Conservation (phyloP, 2,797 vertebrate genomes). For the Cheirogaleus major region DNA sequence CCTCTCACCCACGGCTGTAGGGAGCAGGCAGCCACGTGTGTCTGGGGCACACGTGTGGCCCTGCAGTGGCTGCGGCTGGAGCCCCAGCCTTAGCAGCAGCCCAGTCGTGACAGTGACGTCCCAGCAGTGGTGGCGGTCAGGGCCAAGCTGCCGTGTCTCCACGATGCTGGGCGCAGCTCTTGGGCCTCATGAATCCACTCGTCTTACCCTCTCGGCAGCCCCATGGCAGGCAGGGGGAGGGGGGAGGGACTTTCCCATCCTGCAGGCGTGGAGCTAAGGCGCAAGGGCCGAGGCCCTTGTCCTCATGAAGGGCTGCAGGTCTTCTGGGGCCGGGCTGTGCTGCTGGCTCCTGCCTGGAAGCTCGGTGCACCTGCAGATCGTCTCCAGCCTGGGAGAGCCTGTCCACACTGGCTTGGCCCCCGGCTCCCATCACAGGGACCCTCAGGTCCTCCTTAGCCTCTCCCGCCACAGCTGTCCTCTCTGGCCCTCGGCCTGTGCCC, state of each 20-base stretch:
- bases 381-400: not conserved
- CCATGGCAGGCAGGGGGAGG: too few relatives aligned
- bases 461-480: not conserved
- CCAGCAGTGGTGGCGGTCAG: fast-evolving
- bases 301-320: not conserved
- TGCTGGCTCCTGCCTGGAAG: not conserved
- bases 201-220: not conserved
- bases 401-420: not conserved
- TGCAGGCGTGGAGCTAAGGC: not conserved
- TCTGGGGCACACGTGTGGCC: fast-evolving
- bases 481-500: not conserved
- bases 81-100: not conserved
- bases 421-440: not conserved
- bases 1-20: not conserved
- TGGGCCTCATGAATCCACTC: not conserved
- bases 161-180: not conserved
- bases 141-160: not conserved
- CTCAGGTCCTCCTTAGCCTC: not conserved
- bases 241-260: too few relatives aligned
- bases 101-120: not conserved
- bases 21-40: too few relatives aligned
- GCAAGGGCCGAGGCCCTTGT: not conserved
- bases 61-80: not conserved
- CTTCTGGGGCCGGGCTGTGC: not conserved
- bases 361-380: not conserved